Percentiles rank a stretch among this genome's conserved stretches.
Evolutionary conservation across 2,113 vertebrate species (phyloP).

Genomic region (Etheostoma spectabile): DNA sequence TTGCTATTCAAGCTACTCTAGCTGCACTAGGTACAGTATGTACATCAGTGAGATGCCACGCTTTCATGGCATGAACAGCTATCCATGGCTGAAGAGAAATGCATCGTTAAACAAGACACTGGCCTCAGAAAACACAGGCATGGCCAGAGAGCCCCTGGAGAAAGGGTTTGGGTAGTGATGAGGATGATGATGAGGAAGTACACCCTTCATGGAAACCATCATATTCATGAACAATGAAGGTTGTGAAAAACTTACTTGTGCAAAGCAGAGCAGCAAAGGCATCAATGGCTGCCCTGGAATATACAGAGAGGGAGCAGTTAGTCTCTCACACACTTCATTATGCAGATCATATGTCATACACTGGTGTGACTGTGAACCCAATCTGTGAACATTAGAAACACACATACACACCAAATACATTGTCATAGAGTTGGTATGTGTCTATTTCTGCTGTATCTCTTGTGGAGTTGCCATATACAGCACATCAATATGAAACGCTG

Average conservation of each 20-base stretch:
- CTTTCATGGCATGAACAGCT: not conserved
- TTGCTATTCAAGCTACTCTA: not conserved
- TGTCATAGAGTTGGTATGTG: not conserved
- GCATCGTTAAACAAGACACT: not conserved
- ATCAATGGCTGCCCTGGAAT: constrained; percentile 89
- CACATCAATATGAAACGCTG: not conserved
- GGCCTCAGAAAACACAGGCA: not conserved
- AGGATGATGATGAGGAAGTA: not conserved
- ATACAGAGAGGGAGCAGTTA: constrained; percentile 26
- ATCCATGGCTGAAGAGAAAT: not conserved
- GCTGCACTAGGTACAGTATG: not conserved
- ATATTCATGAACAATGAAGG: not conserved
- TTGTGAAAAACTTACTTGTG: constrained; percentile 90
- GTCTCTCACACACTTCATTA: not conserved
- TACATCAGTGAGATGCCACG: not conserved
- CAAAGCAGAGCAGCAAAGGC: constrained; percentile 90
- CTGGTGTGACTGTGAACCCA: not conserved
- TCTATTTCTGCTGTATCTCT: not conserved
- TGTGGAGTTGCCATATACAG: not conserved
- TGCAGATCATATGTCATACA: not conserved
- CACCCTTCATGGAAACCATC: not conserved
- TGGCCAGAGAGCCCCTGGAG: not conserved
- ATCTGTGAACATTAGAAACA: too few relatives aligned
- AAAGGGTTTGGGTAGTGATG: not conserved
- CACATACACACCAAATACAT: not conserved